These are phyloP conservation scores for Fratercula arctica DNA, from an alignment of 2,797 vertebrate species.

Conservation along the genomic window DNA sequence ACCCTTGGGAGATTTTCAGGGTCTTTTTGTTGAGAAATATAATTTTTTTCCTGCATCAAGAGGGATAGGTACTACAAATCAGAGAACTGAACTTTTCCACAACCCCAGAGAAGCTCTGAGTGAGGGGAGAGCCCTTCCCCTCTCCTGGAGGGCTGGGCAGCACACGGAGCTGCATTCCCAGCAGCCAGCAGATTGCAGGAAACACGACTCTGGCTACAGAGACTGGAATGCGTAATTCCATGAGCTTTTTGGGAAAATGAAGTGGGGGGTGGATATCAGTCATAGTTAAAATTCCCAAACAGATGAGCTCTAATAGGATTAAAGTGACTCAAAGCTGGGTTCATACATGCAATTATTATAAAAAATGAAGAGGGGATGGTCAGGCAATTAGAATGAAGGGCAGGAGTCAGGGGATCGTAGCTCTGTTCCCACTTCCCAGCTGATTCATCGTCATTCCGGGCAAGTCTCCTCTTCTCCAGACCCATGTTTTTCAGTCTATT, in stretches of 20 bases:
- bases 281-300: conserved; percentile 50
- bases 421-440: not conserved
- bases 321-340: not conserved
- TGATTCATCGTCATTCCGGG: not conserved
- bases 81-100: not conserved
- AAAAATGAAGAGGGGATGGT: not conserved
- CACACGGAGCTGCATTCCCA: not conserved
- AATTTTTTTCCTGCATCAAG: not conserved
- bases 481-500: not conserved
- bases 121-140: not conserved
- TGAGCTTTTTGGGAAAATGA: conserved; percentile 50
- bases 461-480: not conserved
- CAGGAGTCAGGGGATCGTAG: not conserved
- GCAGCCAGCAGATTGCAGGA: not conserved
- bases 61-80: not conserved
- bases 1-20: not conserved
- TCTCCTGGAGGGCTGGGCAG: not conserved
- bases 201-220: not conserved
- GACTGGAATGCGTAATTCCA: conserved; percentile 47
- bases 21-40: not conserved
- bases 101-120: not conserved
- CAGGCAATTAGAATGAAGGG: not conserved
- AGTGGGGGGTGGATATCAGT: not conserved
- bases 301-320: conserved; percentile 12
- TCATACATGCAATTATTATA: not conserved